These are phyloP conservation scores for Hippocampus mohnikei DNA, from an alignment of 2,113 vertebrate species.

Conservation along the genomic window DNA sequence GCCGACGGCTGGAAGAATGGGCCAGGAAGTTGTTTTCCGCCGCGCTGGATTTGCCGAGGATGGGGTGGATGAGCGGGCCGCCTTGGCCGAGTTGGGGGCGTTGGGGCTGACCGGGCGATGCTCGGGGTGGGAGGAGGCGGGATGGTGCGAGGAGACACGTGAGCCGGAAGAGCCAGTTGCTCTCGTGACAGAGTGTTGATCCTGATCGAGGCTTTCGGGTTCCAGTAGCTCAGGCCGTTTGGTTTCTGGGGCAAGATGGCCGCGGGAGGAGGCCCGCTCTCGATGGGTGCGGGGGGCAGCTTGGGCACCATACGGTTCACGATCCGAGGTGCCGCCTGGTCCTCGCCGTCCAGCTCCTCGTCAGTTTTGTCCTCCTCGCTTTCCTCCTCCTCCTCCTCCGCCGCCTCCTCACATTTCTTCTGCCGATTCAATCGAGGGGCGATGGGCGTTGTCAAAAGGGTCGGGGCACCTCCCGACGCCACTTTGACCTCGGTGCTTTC, in stretches of 20 bases:
- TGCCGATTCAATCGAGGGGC: slow-evolving; percentile 53
- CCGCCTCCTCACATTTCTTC: not conserved
- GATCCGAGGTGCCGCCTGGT: slow-evolving; percentile 34
- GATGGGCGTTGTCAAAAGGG: slow-evolving; percentile 51
- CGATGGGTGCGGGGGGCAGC: slow-evolving; percentile 59
- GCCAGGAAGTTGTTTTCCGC: slow-evolving; percentile 64
- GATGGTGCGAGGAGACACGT: slow-evolving; percentile 54
- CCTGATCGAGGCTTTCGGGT: slow-evolving; percentile 70
- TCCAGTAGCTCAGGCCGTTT: slow-evolving; percentile 74
- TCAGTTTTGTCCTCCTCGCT: slow-evolving; percentile 67
- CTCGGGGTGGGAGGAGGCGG: slow-evolving; percentile 55
- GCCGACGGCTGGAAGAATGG: slow-evolving; percentile 77
- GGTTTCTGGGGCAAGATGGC: slow-evolving; percentile 62
- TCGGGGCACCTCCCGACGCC: slow-evolving; percentile 57
- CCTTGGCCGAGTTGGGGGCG: slow-evolving; percentile 45
- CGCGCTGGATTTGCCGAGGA: slow-evolving; percentile 57
- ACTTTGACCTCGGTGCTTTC: slow-evolving; percentile 72
- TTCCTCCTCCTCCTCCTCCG: slow-evolving; percentile 46
- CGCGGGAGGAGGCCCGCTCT: slow-evolving; percentile 58
- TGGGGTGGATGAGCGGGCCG: slow-evolving; percentile 45
- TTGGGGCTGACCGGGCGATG: slow-evolving; percentile 64
- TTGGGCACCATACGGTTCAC: slow-evolving; percentile 73
- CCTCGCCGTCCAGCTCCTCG: slow-evolving; percentile 59
- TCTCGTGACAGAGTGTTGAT: slow-evolving; percentile 76
- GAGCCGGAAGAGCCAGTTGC: slow-evolving; percentile 67